Evolutionary conservation across 1,140 invertebrate genomes (phyloP).

Genomic region (Eupeodes corollae): DNA sequence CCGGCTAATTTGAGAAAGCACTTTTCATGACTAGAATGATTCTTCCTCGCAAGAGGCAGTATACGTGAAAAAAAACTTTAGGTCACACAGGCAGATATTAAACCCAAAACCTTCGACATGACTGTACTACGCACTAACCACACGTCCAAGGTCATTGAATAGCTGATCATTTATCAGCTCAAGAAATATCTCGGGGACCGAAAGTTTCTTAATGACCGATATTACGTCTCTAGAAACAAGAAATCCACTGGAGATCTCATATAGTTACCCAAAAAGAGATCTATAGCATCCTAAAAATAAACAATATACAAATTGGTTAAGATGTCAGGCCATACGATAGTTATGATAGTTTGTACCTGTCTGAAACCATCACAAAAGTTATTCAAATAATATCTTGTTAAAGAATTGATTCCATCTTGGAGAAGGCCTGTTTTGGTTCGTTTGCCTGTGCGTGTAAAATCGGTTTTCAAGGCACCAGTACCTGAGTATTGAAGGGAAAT

Average conservation of each 20-base stretch:
- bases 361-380: constrained; percentile 94
- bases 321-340: neutral
- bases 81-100: too few relatives aligned
- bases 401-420: constrained; percentile 82
- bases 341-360: constrained; percentile 51
- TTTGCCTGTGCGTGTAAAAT: constrained; percentile 94
- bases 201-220: too few relatives aligned
- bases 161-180: too few relatives aligned
- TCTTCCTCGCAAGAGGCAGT: too few relatives aligned
- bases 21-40: too few relatives aligned
- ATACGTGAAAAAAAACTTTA: too few relatives aligned
- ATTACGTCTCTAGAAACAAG: too few relatives aligned
- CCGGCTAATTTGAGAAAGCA: too few relatives aligned
- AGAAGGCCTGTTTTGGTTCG: constrained; percentile 74
- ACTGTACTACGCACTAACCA: too few relatives aligned
- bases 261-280: constrained; percentile 87
- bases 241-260: constrained; percentile 65
- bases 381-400: constrained; percentile 92
- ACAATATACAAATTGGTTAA: constrained; percentile 6
- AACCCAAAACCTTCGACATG: too few relatives aligned
- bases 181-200: too few relatives aligned
- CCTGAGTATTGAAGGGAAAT: constrained; percentile 93
- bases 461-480: constrained; percentile 94
- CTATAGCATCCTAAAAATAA: constrained; percentile 70
- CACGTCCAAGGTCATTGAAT: too few relatives aligned